These are phyloP conservation scores for Cassiopea andromeda DNA, from an alignment of 30 jellyfish, hydroid and myxozoan genomes.

Conservation along the genomic window DNA sequence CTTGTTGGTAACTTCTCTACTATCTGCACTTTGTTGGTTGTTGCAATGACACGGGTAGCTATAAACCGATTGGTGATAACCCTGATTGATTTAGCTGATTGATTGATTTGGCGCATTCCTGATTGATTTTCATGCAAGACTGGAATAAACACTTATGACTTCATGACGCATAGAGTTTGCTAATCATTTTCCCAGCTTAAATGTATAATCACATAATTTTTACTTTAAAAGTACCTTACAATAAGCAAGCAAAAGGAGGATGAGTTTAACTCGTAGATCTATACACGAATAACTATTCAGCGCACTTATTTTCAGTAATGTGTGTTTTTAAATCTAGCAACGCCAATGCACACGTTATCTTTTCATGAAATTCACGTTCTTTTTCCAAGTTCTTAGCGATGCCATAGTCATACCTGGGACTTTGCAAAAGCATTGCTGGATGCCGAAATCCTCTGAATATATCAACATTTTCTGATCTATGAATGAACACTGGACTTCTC, in stretches of 20 bases:
- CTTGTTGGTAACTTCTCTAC: too few relatives aligned
- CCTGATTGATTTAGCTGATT: too few relatives aligned
- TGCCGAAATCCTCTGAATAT: conserved; percentile 27
- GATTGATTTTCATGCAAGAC: too few relatives aligned
- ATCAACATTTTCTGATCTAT: conserved; percentile 51
- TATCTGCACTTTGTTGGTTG: too few relatives aligned
- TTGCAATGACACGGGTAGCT: too few relatives aligned
- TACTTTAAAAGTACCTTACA: not conserved
- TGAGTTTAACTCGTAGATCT: not conserved
- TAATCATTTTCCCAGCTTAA: not conserved
- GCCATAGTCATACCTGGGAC: conserved; percentile 57
- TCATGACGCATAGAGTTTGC: not conserved
- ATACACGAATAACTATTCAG: not conserved
- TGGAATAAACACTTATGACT: not conserved
- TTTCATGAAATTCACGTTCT: conserved; percentile 87
- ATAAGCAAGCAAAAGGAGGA: not conserved
- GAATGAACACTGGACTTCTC: conserved; percentile 53
- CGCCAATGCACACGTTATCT: conserved; percentile 86
- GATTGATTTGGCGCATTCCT: too few relatives aligned
- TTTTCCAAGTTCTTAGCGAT: conserved; percentile 71
- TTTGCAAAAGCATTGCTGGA: conserved; percentile 43
- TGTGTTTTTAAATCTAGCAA: conserved; percentile 82
- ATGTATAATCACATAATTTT: not conserved
- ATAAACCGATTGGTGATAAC: too few relatives aligned
- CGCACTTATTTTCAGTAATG: conserved; percentile 20